Percentiles rank a stretch among this genome's conserved stretches.
Conservation (phyloP, 2,113 vertebrate genomes). For the Melozone crissalis region DNA sequence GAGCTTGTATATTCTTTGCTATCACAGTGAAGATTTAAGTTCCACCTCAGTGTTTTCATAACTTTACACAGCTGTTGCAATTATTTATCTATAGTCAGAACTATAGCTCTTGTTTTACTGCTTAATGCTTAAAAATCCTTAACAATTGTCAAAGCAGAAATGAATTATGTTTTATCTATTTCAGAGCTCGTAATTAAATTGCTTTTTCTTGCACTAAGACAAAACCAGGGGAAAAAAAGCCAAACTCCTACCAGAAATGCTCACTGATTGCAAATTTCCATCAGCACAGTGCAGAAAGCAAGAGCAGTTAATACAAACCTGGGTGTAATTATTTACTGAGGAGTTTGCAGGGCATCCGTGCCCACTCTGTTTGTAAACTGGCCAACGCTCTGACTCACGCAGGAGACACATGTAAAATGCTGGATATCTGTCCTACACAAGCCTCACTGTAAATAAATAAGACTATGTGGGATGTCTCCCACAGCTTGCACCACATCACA, state of each 20-base stretch:
- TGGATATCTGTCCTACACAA: background rate
- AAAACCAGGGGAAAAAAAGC: background rate
- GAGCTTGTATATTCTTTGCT: background rate
- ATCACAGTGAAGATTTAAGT: background rate
- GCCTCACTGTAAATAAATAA: background rate
- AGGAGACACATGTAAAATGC: background rate
- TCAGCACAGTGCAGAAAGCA: background rate
- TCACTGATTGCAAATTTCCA: background rate
- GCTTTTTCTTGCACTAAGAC: background rate
- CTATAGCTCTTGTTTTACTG: slow-evolving; percentile 2
- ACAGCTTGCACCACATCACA: background rate
- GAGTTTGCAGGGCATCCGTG: background rate
- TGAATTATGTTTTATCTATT: background rate
- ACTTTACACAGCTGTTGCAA: background rate
- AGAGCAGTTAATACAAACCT: background rate
- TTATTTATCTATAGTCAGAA: background rate
- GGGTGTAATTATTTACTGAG: slow-evolving; percentile 12
- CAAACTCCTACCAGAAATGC: background rate
- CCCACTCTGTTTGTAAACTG: background rate
- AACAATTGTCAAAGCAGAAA: slow-evolving; percentile 18
- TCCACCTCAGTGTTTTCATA: background rate
- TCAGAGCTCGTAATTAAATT: background rate
- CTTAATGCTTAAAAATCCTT: slow-evolving; percentile 39
- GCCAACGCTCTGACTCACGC: background rate
- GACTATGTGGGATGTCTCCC: background rate